Conservation (phyloP, 2,113 vertebrate species). For the Myodes glareolus region DNA sequence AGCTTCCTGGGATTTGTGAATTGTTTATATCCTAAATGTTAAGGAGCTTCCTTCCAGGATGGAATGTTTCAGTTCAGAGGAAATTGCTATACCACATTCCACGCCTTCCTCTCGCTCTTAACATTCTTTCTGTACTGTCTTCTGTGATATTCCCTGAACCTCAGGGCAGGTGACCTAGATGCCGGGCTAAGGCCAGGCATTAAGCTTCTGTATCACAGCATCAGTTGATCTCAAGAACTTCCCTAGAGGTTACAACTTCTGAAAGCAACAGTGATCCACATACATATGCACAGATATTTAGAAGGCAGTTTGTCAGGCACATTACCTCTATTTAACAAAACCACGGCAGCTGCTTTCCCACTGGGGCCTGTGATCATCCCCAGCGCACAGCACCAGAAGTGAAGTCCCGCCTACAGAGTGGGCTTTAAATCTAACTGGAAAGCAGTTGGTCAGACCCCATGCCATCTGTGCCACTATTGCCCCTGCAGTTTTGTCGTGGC, state of each 20-base stretch:
- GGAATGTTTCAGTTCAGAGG: not conserved
- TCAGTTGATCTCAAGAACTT: not conserved
- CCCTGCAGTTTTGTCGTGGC: not conserved
- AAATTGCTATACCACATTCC: not conserved
- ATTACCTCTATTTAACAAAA: not conserved
- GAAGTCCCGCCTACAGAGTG: not conserved
- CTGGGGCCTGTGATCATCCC: not conserved
- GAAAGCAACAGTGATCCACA: not conserved
- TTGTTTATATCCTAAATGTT: not conserved
- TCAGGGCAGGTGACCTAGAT: not conserved
- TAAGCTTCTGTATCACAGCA: not conserved
- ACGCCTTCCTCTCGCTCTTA: not conserved
- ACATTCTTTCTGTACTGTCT: not conserved
- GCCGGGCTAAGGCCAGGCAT: too few relatives aligned
- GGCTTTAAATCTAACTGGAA: not conserved
- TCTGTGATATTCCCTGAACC: not conserved
- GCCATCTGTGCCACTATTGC: not conserved
- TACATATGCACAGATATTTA: not conserved
- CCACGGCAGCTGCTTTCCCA: not conserved
- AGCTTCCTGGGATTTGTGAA: not conserved
- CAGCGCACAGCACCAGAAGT: not conserved
- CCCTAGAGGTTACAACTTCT: not conserved
- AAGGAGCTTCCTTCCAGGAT: not conserved
- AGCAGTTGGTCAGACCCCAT: not conserved
- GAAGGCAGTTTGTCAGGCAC: not conserved